Evolutionary conservation across 2,797 vertebrate species (phyloP).

Genomic region (Numenius phaeopus): DNA sequence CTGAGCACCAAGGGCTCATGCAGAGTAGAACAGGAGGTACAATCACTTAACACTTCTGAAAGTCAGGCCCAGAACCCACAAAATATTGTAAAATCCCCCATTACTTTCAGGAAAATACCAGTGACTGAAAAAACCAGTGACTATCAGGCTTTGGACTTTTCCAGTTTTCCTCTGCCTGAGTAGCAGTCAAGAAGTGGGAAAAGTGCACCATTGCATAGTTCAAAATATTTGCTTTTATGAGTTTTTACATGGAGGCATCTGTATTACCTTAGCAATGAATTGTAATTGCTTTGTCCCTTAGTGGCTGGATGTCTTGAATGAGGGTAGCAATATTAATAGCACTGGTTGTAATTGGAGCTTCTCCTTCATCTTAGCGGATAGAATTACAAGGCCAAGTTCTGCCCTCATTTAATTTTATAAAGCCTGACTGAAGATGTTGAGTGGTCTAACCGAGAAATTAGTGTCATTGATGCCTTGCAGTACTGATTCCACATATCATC

Average conservation of each 20-base stretch:
- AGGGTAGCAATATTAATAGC: slow-evolving; percentile 10
- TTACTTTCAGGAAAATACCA: background rate
- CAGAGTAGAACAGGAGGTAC: background rate
- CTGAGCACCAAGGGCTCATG: background rate
- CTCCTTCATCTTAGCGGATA: background rate
- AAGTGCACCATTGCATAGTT: background rate
- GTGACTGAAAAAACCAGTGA: background rate
- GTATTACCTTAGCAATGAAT: background rate
- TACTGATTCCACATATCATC: background rate
- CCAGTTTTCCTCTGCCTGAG: background rate
- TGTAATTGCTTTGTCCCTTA: background rate
- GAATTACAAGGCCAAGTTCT: slow-evolving; percentile 7
- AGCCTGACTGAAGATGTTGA: background rate
- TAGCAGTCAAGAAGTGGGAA: background rate
- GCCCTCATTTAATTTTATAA: slow-evolving; percentile 21
- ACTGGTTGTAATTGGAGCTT: background rate
- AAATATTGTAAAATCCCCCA: background rate
- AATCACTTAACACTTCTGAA: background rate
- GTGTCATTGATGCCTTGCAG: background rate
- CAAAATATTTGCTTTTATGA: background rate
- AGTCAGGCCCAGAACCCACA: background rate
- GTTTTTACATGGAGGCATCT: background rate
- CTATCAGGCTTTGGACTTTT: background rate
- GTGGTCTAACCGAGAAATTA: background rate
- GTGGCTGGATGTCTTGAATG: background rate